These are phyloP conservation scores for Gorsachius magnificus DNA, from an alignment of 2,797 vertebrate species.

Conservation along the genomic window DNA sequence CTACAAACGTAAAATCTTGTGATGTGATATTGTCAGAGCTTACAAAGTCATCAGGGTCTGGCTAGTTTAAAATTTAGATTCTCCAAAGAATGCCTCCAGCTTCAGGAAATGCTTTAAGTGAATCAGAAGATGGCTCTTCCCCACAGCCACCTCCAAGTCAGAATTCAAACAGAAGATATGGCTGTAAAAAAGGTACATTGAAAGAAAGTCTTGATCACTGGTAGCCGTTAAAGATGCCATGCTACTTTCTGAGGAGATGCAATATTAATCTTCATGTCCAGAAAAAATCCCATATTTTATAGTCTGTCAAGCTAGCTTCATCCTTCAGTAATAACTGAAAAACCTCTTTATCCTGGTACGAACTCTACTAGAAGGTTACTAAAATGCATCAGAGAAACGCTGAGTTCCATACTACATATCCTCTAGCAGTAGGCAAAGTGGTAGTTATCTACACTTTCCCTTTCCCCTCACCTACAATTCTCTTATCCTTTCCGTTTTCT, in stretches of 20 bases:
- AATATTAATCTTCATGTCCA: not conserved
- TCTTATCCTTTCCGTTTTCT: not conserved
- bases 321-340: not conserved
- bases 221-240: not conserved
- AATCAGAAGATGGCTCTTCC: not conserved
- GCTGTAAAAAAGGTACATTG: not conserved
- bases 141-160: not conserved
- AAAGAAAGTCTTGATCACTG: not conserved
- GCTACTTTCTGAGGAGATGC: not conserved
- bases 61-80: not conserved
- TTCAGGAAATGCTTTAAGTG: not conserved
- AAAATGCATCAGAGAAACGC: not conserved
- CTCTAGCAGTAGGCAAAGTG: no score
- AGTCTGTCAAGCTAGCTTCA: not conserved
- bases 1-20: not conserved
- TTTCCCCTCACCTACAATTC: not conserved
- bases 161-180: not conserved
- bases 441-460: not conserved
- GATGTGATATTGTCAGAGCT: not conserved
- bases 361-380: not conserved
- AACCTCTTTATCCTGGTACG: not conserved
- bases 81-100: not conserved
- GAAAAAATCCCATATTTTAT: fast-evolving
- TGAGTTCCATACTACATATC: not conserved
- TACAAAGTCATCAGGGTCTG: not conserved